A percentile compares a stretch with the other conserved stretches of the same genome.
These are phyloP conservation scores for Trachelus stipa DNA, from an alignment of 2,888 invertebrate species.

Conservation along the genomic window DNA sequence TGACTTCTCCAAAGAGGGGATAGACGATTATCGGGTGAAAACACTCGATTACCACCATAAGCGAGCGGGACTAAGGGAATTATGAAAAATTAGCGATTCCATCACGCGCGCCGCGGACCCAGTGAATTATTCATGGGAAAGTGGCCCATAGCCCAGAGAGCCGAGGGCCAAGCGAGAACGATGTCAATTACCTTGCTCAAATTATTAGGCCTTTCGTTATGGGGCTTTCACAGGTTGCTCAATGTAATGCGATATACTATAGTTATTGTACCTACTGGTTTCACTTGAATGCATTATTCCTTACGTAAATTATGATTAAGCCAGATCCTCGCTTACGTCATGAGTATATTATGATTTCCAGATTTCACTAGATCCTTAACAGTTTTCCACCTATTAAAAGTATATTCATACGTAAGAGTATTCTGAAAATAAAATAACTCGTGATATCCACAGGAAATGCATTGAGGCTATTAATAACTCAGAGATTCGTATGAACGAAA, in stretches of 20 bases:
- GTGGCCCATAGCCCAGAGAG: not conserved
- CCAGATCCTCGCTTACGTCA: not conserved
- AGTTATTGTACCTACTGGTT: not conserved
- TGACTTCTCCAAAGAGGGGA: not conserved
- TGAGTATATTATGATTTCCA: not conserved
- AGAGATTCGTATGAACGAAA: not conserved
- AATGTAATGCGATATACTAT: not conserved
- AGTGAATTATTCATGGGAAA: not conserved
- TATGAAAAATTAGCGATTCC: not conserved
- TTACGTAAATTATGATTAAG: not conserved
- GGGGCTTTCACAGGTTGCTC: not conserved
- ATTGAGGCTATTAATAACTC: not conserved
- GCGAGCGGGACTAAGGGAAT: not conserved
- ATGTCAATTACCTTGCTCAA: not conserved
- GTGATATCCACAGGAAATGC: not conserved
- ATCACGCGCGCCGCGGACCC: not conserved
- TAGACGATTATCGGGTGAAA: not conserved
- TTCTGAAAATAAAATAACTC: not conserved
- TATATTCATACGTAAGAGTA: not conserved
- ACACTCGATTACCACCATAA: not conserved
- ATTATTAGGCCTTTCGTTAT: not conserved
- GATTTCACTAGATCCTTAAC: not conserved
- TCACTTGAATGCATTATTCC: not conserved
- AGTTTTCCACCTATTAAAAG: not conserved
- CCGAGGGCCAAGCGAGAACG: not conserved